phyloP scores from a whole-genome alignment of 2,888 invertebrate genomes.

The Rutpela maculata region DNA sequence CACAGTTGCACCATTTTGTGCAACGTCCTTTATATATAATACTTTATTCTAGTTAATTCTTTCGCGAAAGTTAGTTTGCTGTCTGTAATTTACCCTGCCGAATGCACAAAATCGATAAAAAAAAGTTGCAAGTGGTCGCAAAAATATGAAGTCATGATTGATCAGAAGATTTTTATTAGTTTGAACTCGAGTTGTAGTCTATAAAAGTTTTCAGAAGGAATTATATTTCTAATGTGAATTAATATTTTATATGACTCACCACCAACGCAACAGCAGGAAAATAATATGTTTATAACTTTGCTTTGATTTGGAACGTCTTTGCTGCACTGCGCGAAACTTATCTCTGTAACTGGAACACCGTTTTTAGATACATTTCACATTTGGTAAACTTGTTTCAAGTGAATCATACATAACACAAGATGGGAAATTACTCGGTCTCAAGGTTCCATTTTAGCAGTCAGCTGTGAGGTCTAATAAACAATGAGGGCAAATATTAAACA shows the following conservation, averaged over 20 bases:
- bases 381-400: conserved; percentile 30
- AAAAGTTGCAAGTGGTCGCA: too few relatives aligned
- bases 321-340: conserved; percentile 8
- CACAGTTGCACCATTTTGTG: too few relatives aligned
- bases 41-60: too few relatives aligned
- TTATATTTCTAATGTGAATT: not conserved
- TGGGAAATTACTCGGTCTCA: conserved; percentile 24
- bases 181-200: too few relatives aligned
- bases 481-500: conserved; percentile 20
- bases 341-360: conserved; percentile 15
- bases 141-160: too few relatives aligned
- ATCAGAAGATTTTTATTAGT: too few relatives aligned
- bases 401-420: conserved; percentile 32
- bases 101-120: too few relatives aligned
- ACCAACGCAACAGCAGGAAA: not conserved
- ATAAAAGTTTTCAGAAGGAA: too few relatives aligned
- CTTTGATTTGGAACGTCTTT: not conserved
- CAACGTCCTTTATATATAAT: too few relatives aligned
- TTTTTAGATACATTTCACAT: conserved; percentile 18
- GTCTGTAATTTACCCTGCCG: too few relatives aligned
- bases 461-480: conserved; percentile 32
- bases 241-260: conserved; percentile 15
- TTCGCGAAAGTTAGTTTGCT: too few relatives aligned
- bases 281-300: not conserved
- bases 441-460: conserved; percentile 27